A percentile compares a stretch with the other conserved stretches of the same genome.
phyloP scores from a whole-genome alignment of 2,797 vertebrate genomes.

The Aselliscus stoliczkanus region DNA sequence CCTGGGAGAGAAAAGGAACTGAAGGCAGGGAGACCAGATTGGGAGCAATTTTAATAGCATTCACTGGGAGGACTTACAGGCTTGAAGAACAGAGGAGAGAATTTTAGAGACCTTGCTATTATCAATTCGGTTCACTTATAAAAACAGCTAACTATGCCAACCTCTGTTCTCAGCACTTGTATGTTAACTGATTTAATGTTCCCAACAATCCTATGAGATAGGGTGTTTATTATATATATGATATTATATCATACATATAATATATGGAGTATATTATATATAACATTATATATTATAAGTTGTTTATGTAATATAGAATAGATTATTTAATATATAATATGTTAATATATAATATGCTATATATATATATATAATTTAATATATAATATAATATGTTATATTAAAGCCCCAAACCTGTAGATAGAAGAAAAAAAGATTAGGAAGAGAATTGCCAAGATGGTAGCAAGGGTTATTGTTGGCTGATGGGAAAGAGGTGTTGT shows the following conservation, averaged over 20 bases:
- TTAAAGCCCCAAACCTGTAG: not conserved
- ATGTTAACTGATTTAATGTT: too few species aligned
- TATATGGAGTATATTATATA: not conserved
- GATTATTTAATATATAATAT: not conserved
- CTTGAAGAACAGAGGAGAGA: not conserved
- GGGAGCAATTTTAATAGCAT: not conserved
- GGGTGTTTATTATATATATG: too few species aligned
- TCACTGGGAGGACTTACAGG: not conserved
- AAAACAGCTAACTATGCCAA: not conserved
- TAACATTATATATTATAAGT: too few species aligned
- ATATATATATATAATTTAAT: not conserved
- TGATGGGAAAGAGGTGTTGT: not conserved
- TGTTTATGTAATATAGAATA: not conserved
- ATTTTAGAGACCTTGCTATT: not conserved
- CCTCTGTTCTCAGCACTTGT: not conserved
- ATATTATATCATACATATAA: not conserved
- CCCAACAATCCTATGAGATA: not conserved
- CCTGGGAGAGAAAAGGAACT: not conserved
- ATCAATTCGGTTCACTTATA: rapidly evolving
- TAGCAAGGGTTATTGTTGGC: not conserved
- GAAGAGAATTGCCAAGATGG: not conserved
- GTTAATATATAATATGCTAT: too few species aligned
- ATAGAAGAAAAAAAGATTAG: too few species aligned
- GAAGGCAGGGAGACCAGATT: not conserved
- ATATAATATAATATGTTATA: too few species aligned